A percentile compares a stretch with the other conserved stretches of the same genome.
phyloP scores from a whole-genome alignment of 2,797 vertebrate species.

The Anisognathus igniventris region DNA sequence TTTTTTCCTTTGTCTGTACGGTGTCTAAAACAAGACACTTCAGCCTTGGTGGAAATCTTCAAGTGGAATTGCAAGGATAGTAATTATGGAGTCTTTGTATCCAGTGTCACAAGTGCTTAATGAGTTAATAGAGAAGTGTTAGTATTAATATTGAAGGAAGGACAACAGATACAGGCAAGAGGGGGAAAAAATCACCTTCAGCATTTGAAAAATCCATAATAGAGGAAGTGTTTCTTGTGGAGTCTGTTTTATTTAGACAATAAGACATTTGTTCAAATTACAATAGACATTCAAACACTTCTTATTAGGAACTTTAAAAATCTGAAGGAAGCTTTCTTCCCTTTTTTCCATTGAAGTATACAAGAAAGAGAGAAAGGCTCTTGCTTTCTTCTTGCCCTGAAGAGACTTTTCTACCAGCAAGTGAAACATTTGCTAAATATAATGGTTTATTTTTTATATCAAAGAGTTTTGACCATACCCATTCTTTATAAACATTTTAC shows the following conservation, averaged over 20 bases:
- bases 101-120: slow-evolving; percentile 30
- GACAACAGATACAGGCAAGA: slow-evolving; percentile 2
- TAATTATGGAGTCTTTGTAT: slow-evolving; percentile 62
- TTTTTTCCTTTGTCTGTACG: background rate
- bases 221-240: slow-evolving; percentile 24
- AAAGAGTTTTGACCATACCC: background rate
- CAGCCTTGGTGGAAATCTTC: slow-evolving; percentile 22
- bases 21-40: background rate
- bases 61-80: slow-evolving; percentile 32
- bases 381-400: background rate
- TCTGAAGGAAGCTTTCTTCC: background rate
- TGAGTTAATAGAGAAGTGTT: slow-evolving; percentile 52
- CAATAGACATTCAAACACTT: slow-evolving; percentile 40
- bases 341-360: background rate
- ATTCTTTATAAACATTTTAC: background rate
- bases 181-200: background rate
- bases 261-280: slow-evolving; percentile 52
- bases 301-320: slow-evolving; percentile 45
- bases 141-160: slow-evolving; percentile 38
- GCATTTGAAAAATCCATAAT: slow-evolving; percentile 1
- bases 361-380: background rate
- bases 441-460: background rate
- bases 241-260: slow-evolving; percentile 48
- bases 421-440: background rate
- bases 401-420: background rate